Evolutionary conservation across 35 echinoderm and acorn worm species (phyloP).

Genomic region (Ophiothrix spiculata): DNA sequence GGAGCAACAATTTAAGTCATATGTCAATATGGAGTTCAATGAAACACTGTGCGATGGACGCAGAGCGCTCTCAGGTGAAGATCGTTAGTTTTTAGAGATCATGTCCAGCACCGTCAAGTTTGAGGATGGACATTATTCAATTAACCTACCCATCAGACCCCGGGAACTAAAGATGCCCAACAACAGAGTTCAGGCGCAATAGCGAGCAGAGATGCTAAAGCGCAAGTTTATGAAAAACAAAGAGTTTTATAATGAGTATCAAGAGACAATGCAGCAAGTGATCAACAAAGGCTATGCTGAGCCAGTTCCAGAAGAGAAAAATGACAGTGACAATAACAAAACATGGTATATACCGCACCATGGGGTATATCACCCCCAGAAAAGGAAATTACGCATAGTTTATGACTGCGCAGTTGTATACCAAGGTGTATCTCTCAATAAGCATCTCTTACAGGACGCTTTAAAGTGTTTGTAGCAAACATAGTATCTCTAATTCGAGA

Average conservation of each 20-base stretch:
- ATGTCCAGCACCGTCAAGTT: constrained; percentile 43
- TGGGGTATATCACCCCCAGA: constrained; percentile 58
- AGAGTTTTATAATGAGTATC: constrained; percentile 39
- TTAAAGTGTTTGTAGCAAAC: constrained; percentile 43
- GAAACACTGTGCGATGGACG: constrained; percentile 40
- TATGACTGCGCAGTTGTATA: constrained; percentile 61
- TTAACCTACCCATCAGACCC: constrained; percentile 53
- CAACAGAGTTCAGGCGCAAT: constrained; percentile 54
- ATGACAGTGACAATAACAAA: constrained; percentile 20
- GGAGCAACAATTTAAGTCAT: background rate
- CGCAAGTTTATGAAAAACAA: constrained; percentile 26
- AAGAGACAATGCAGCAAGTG: constrained; percentile 25
- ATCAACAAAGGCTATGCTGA: constrained; percentile 45
- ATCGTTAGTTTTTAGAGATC: constrained; percentile 45
- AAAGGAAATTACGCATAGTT: constrained; percentile 50
- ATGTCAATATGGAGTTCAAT: constrained; percentile 55
- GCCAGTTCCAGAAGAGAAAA: constrained; percentile 16
- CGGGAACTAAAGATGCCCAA: constrained; percentile 48
- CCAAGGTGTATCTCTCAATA: constrained; percentile 56
- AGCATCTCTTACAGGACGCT: constrained; percentile 32
- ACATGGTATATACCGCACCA: constrained; percentile 67
- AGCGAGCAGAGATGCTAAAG: constrained; percentile 26
- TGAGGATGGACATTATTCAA: constrained; percentile 56
- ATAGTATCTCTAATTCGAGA: constrained; percentile 46
- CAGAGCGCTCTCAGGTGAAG: constrained; percentile 49